Evolutionary conservation across 1,140 invertebrate species (phyloP), one percentile per base, ranked within the genome.

Genomic region (Procambarus virginalis): DNA sequence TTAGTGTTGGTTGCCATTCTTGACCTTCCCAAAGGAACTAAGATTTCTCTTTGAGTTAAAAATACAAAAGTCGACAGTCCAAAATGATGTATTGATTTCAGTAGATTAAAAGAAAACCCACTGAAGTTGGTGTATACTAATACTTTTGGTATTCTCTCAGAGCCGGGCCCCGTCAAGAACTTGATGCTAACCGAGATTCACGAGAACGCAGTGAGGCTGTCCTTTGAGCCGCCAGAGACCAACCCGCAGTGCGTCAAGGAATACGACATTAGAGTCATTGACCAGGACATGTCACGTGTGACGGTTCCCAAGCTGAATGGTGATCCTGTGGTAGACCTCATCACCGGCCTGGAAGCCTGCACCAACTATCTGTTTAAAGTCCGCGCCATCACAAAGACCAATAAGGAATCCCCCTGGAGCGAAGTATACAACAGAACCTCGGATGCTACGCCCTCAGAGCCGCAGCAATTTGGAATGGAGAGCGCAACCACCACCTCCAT

Each of bases 181-280:
- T 46, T 89, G 20, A 6, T 68, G 14, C 58, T 89, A 8, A 68
- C 34, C 10, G 12, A 64, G 2, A 48, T 79, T 45, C 34, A 46
- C 14, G 17, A 48, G 51, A 77, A 68, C 20, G 20, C 49, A 20
- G 22, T 89, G 2, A 68, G 81, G 4, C 60, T 89, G 14, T 76
- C 3, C 9, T 89, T 58, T 46, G 73, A 89, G 9, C 70, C 81
- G 14, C 88, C 88, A 9, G 20, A 20, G 6, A 46, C 12, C 5
- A 17, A 89, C 34, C 73, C 81, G 49, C 88, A 89, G 81, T 89
- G 88, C n/a, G 81, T 84, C 12, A 84, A 84, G 45, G 88, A 84
- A 34, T 78, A 84, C 48, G 79, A 84, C 58, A 89, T 78, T 58
- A 49, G 49, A 5, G 48, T 89, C 45, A 84, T 84, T n/a, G 68